Base-by-base conservation (phyloP, 2,888 invertebrate genomes). In the Caenorhabditis sulstoni region DNA sequence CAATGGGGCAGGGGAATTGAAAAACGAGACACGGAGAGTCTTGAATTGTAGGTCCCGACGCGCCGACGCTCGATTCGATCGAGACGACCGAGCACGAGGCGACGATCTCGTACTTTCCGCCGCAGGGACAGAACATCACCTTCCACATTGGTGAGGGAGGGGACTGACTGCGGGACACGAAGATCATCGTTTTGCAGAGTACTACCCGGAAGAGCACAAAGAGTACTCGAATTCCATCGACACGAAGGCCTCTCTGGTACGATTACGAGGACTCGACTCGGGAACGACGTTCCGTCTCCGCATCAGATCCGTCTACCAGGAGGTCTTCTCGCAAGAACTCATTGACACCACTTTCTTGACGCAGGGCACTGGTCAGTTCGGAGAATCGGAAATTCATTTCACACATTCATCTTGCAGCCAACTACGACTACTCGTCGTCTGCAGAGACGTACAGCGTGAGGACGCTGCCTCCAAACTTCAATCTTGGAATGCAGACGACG, bases 141-240 rank as follows among this genome's bases (percentile, higher is more conserved):
- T 84, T 75, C 59, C 75, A 83, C 22, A 71, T 84, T 18, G 82
- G 81, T 79, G 18, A 20, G 62, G 3, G 1, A 18, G 14, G 16
- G 7, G n/a, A 11, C 3, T 47, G 23, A 22, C 3, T 7, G 11
- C 9, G 37, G 44, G 14, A 3, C 18, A 22, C 1, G 20, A 37
- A 44, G 23, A 41, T 11, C 8, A 12, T 9, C 14, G 37, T 8
- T 44, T 52, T 79, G 11, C 71, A 75, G 88, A 88, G 64, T 88
- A 88, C 68, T 85, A 81, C 65, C 87, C 87, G 12, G 82, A 83
- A 52, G 84, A 82, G 20, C 86, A 82, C 29, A 79, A 86, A 61
- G 87, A 88, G 50, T 85, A 84, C 41, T 74, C 87, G 11, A 87
- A 85, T 74, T 81, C 82, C 57, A 81, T 88, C 35, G 88, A 88